phyloP scores from a whole-genome alignment of 2,888 invertebrate species.

The Ferdinandea cuprea region DNA sequence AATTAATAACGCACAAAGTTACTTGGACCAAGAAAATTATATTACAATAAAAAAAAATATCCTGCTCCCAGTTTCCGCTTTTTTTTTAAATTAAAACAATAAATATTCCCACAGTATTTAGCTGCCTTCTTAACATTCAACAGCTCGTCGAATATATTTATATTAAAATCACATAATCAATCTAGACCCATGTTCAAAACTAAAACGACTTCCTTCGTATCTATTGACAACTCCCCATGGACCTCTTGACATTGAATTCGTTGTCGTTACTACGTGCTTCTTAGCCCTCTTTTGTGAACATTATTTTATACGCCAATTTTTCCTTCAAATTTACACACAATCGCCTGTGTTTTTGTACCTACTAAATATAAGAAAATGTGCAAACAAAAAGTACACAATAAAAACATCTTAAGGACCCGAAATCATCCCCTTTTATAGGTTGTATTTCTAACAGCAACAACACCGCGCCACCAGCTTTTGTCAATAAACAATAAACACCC shows the following conservation, averaged over 20 bases:
- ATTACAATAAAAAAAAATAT: too few relatives aligned
- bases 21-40: too few relatives aligned
- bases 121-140: not conserved
- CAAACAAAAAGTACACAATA: constrained; percentile 52
- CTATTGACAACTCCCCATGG: constrained; percentile 57
- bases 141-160: constrained; percentile 34
- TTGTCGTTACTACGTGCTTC: constrained; percentile 16
- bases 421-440: constrained; percentile 44
- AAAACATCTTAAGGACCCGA: constrained; percentile 48
- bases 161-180: constrained; percentile 55
- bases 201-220: constrained; percentile 9
- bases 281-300: not conserved
- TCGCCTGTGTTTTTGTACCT: constrained; percentile 21
- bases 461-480: constrained; percentile 56
- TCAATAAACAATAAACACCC: constrained; percentile 75
- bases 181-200: constrained; percentile 16
- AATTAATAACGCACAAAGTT: too few relatives aligned
- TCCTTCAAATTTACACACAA: constrained; percentile 57
- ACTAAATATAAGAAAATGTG: constrained; percentile 20
- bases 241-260: constrained; percentile 65
- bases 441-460: constrained; percentile 14
- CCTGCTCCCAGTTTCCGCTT: not conserved
- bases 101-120: constrained; percentile 16
- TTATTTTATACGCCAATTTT: constrained; percentile 1
- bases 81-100: constrained; percentile 53